Conservation (phyloP, 2,888 invertebrate genomes). For the Exocentrus adspersus region DNA sequence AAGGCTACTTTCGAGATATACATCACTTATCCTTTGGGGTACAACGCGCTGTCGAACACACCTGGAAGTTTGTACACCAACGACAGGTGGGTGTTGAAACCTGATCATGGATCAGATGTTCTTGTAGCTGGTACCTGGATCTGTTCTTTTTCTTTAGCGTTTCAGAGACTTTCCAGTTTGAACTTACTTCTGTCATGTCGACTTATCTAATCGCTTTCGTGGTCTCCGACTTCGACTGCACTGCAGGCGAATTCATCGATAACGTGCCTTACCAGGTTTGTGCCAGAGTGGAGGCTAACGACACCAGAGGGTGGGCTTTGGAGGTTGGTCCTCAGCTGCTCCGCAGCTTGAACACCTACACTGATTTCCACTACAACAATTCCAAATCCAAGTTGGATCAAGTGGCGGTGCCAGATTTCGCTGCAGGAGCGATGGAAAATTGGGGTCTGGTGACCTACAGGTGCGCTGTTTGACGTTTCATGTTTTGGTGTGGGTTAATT, state of each 20-base stretch:
- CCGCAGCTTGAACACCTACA: conserved; percentile 37
- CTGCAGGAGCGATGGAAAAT: conserved; percentile 27
- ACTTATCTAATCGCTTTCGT: conserved; percentile 45
- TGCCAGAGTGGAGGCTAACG: conserved; percentile 34
- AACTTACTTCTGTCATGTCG: conserved; percentile 36
- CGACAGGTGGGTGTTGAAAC: neutral
- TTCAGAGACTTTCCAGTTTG: conserved; percentile 29
- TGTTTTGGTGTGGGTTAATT: no score
- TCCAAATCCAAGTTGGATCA: conserved; percentile 18
- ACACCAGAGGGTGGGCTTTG: conserved; percentile 34
- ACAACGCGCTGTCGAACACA: conserved; percentile 40
- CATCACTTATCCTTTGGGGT: conserved; percentile 36
- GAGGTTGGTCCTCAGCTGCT: conserved; percentile 39
- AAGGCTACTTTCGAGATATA: conserved; percentile 44
- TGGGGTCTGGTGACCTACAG: conserved; percentile 25
- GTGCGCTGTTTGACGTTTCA: no score
- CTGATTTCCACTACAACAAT: conserved; percentile 18
- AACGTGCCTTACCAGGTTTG: conserved; percentile 41
- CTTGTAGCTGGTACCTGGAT: neutral
- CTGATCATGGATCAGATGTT: neutral
- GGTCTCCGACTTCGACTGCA: conserved; percentile 44
- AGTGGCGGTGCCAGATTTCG: conserved; percentile 21
- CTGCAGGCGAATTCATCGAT: conserved; percentile 30
- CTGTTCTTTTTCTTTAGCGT: conserved; percentile 23
- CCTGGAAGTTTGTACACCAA: conserved; percentile 17